Base-by-base conservation (phyloP, 2,797 vertebrate species). In the Capromys pilorides region DNA sequence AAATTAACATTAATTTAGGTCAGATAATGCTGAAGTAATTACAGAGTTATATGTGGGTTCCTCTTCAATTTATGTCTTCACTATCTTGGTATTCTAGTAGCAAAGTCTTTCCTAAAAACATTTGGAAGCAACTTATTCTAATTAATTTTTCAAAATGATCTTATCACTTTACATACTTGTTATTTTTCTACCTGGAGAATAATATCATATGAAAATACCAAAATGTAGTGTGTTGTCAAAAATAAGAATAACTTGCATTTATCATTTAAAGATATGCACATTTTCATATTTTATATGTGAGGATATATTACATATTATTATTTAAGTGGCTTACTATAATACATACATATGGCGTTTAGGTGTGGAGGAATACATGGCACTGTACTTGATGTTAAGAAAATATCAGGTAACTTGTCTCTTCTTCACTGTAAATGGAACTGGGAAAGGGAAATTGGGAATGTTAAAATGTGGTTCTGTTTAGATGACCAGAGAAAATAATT, bases 111-210 rank as follows among this genome's bases (percentile, higher is more conserved):
- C 31, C 73, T 36, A 59, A 79, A 94, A 67, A 12, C 10, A 80
- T 69, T 71, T 75, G 85, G 6, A 18, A 90, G 95, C 93, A 75
- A 62, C 24, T 90, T 96, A 54, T 4, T 95, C 90, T 96, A 89
- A 95, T 62, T 45, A 83, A 87, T 78, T 84, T 89, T 67, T 28
- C 28, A 36, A 86, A 61, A 59, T 16, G 4, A 36, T 75, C 75
- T 73, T 31, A 83, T 11, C 6, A 39, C 49, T 67, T 91, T 36
- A 39, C 26, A 4, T 31, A 45, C 45, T 19, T 62, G 16, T 31
- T 78, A 67, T 16, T 86, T 90, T 95, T 71, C 31, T 57, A 62
- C 12, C 5, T 77, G 1, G 51, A 88, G 2, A 87, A 28, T 54
- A 89, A 82, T 26, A 80, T 86, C 86, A 83, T 71, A 71, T 26